Percentiles rank a stretch among this genome's conserved stretches.
phyloP scores from a whole-genome alignment of 2,797 vertebrate species.

The Moxostoma hubbsi region DNA sequence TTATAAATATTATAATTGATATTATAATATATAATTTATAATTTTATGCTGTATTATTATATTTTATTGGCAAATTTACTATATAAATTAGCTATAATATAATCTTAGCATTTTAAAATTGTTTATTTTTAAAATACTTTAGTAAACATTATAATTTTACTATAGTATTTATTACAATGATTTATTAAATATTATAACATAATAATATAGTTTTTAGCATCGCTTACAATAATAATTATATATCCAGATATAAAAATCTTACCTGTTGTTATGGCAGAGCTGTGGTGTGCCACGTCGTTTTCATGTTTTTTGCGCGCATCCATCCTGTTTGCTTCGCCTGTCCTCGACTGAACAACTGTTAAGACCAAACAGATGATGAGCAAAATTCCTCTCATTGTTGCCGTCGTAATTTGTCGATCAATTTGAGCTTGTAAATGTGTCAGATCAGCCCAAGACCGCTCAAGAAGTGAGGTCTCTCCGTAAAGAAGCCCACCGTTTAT shows the following conservation, averaged over 20 bases:
- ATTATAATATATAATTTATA: too few relatives aligned
- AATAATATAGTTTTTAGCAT: too few relatives aligned
- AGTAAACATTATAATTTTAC: too few relatives aligned
- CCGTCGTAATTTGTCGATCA: constrained; percentile 17
- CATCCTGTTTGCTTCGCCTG: constrained; percentile 63
- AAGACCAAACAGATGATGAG: constrained; percentile 68
- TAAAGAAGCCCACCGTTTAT: constrained; percentile 10
- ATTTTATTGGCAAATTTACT: too few relatives aligned
- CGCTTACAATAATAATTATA: too few relatives aligned
- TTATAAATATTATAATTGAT: too few relatives aligned
- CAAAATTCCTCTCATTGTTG: constrained; percentile 62
- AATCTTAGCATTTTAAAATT: too few relatives aligned
- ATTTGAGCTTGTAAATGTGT: background rate
- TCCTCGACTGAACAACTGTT: constrained; percentile 57
- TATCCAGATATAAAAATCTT: background rate
- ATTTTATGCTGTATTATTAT: too few relatives aligned
- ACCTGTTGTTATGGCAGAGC: constrained; percentile 32
- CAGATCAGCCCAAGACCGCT: background rate
- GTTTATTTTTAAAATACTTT: too few relatives aligned
- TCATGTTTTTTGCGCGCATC: constrained; percentile 53
- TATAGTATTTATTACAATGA: too few relatives aligned
- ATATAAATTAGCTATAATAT: too few relatives aligned
- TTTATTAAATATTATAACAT: too few relatives aligned
- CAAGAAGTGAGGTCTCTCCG: constrained; percentile 4
- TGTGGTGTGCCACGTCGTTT: constrained; percentile 40